Percentiles rank a stretch among this genome's conserved stretches.
These are phyloP conservation scores for Dinoponera quadriceps DNA, from an alignment of 1,140 invertebrate genomes.

Conservation along the genomic window DNA sequence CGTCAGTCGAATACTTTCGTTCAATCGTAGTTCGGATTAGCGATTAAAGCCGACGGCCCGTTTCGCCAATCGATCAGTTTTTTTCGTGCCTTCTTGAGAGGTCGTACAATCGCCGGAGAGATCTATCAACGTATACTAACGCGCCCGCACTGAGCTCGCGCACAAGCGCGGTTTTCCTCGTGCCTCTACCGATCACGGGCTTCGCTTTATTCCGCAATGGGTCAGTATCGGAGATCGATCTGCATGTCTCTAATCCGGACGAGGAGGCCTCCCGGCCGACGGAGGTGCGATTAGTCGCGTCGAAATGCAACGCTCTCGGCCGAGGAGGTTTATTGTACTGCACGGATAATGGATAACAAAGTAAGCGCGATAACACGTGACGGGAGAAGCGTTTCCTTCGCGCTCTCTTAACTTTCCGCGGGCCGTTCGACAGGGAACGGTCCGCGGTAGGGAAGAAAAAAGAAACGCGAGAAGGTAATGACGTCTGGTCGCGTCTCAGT, in stretches of 20 bases:
- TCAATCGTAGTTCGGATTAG: not conserved
- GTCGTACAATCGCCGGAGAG: not conserved
- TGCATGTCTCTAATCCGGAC: conserved; percentile 4
- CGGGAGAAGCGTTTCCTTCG: not conserved
- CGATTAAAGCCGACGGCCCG: not conserved
- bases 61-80: not conserved
- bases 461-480: no score
- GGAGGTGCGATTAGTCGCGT: not conserved
- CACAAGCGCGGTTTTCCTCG: not conserved
- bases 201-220: conserved; percentile 40
- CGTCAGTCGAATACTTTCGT: not conserved
- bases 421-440: no score
- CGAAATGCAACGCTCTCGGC: not conserved
- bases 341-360: not conserved
- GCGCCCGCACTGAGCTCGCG: not conserved
- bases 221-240: conserved; percentile 34
- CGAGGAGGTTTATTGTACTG: not conserved
- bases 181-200: conserved; percentile 17
- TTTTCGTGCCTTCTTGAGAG: not conserved
- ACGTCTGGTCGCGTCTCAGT: not conserved
- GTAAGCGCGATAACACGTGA: conserved; percentile 16
- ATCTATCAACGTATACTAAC: not conserved
- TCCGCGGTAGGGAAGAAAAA: no score
- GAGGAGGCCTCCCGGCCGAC: not conserved
- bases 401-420: not conserved